Percentiles rank a stretch among this genome's conserved stretches.
phyloP scores from a whole-genome alignment of 2,797 vertebrate genomes.

The Oophaga sylvatica region DNA sequence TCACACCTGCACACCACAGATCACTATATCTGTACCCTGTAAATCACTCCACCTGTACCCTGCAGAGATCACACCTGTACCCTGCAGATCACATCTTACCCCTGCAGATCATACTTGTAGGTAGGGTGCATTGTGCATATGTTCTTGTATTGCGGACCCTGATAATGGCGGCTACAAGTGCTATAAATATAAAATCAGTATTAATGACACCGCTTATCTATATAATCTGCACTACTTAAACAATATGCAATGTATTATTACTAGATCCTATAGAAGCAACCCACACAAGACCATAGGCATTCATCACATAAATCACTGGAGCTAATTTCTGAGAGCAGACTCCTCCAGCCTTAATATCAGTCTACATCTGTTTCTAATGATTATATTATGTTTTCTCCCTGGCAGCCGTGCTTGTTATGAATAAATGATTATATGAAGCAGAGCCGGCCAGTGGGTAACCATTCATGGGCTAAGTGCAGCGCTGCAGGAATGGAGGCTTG shows the following conservation, averaged over 20 bases:
- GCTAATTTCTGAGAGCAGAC: not conserved
- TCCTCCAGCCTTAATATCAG: not conserved
- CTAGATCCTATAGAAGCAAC: not conserved
- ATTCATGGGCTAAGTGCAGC: not conserved
- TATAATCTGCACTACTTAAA: not conserved
- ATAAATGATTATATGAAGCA: conserved; percentile 30
- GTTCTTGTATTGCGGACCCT: not conserved
- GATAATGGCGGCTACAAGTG: not conserved
- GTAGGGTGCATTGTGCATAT: too few relatives aligned
- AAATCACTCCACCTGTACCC: not conserved
- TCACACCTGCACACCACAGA: not conserved
- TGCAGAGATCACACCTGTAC: not conserved
- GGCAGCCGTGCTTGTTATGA: conserved; percentile 66
- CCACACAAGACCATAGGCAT: not conserved
- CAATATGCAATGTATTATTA: not conserved
- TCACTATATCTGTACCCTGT: not conserved
- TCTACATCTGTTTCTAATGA: conserved; percentile 13
- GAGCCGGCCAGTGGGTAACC: not conserved
- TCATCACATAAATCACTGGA: not conserved
- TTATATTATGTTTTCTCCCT: conserved; percentile 43
- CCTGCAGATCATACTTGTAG: not conserved
- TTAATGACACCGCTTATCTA: not conserved
- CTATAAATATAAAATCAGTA: not conserved
- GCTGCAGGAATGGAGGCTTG: not conserved
- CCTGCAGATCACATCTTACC: not conserved